A percentile compares a stretch with the other conserved stretches of the same genome.
phyloP scores from a whole-genome alignment of 2,888 invertebrate species.

The Gordius sp. region DNA sequence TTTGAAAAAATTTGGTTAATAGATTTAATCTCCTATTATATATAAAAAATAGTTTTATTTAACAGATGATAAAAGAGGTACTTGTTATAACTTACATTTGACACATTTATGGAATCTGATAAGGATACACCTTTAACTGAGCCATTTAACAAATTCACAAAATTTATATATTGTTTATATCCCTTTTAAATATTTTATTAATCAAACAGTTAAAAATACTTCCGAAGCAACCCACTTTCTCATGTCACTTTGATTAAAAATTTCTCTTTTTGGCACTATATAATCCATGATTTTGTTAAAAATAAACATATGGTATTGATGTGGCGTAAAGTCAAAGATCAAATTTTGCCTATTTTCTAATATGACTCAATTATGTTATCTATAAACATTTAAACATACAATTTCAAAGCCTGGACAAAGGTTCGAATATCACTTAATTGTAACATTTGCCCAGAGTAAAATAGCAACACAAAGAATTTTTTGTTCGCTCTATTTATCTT shows the following conservation, averaged over 20 bases:
- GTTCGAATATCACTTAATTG: too few relatives aligned
- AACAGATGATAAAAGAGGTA: background rate
- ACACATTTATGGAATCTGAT: background rate
- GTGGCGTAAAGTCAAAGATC: too few relatives aligned
- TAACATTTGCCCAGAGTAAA: too few relatives aligned
- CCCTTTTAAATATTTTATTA: background rate
- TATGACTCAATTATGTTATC: too few relatives aligned
- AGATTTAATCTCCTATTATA: constrained; percentile 33
- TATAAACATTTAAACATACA: too few relatives aligned
- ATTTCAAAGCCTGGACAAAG: too few relatives aligned
- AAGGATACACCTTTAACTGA: background rate
- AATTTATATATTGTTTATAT: constrained; percentile 7
- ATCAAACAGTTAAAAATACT: background rate
- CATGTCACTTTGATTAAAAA: background rate
- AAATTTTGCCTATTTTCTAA: too few relatives aligned
- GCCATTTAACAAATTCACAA: background rate
- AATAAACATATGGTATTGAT: too few relatives aligned
- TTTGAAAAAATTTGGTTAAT: constrained; percentile 42
- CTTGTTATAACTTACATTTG: too few relatives aligned
- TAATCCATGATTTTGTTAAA: too few relatives aligned
- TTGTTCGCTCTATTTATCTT: too few relatives aligned
- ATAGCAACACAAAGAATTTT: too few relatives aligned
- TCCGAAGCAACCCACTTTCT: background rate
- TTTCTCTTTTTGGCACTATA: constrained; percentile 15
- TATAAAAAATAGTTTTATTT: background rate